Base-by-base conservation (phyloP, 2,113 vertebrate genomes). In the Onychostruthus taczanowskii region DNA sequence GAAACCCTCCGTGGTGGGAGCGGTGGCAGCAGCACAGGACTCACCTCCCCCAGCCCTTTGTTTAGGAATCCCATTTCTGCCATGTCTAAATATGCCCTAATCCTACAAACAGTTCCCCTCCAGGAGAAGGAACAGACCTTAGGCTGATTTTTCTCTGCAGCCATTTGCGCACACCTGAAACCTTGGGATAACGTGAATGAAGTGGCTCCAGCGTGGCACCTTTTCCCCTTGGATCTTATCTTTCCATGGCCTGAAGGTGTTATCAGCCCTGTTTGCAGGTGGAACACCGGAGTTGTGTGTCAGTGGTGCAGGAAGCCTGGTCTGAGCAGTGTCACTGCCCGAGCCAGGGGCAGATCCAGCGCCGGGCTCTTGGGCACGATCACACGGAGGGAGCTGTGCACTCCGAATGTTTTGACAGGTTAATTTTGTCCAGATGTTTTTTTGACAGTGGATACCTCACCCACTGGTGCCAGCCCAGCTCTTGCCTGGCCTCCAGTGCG, bases 21-120 rank as follows among this genome's bases (percentile, higher is more conserved):
- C 4, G 0, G 90, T 23, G 50, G 72, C 75, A 62, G 95, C 14
- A 11, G 84, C 0, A 7, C 4, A 2, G 79, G 88, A 27, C 68
- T 55, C 24, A 18, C 84, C n/a, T 93, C 67, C 76, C 90, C 70
- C 16, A 4, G 58, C 84, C 90, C 75, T 90, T 82, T 94, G 95
- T 96, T 96, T 94, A 96, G 90, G 90, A 92, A 95, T 96, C 93
- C 66, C 86, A 2, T 61, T 92, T 80, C 83, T 95, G 79, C 77
- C 80, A 21, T 14, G 86, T 94, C 76, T 94, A 94, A 96, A 97
- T 95, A 94, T 61, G 58, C 92, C 76, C 69, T 37, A 61, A 76
- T 92, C 83, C 94, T 79, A 56, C 90, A 96, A 92, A 96, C 93
- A 95, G 52, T 53, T 86, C 59, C 81, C 72, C 39, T 72, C 13